These are phyloP conservation scores for Cephalopholis sonnerati DNA, from an alignment of 2,113 vertebrate genomes.

Conservation along the genomic window DNA sequence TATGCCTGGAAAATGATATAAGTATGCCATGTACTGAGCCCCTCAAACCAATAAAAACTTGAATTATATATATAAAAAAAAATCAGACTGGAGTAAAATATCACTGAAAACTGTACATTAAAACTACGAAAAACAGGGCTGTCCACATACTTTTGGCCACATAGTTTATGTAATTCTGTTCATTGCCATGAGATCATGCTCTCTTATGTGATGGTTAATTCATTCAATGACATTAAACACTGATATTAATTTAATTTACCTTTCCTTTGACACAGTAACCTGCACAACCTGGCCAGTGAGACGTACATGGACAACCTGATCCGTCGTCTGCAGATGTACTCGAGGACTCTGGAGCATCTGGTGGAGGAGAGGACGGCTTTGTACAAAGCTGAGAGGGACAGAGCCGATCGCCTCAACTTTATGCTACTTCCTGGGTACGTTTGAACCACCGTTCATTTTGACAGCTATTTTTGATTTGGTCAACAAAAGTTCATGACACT, in stretches of 20 bases:
- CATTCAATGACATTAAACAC: background rate
- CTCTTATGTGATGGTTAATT: background rate
- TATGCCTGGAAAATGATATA: too few relatives aligned
- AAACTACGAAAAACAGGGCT: background rate
- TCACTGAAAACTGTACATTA: background rate
- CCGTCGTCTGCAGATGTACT: constrained; percentile 95
- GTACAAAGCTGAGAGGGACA: constrained; percentile 96
- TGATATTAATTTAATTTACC: background rate
- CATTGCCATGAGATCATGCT: background rate
- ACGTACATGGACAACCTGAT: constrained; percentile 99
- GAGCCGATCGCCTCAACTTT: constrained; percentile 95
- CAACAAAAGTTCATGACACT: too few relatives aligned
- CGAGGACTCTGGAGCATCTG: constrained; percentile 93
- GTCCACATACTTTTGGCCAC: background rate
- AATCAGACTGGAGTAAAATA: too few relatives aligned
- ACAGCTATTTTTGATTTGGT: too few relatives aligned
- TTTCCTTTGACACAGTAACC: constrained; percentile 83
- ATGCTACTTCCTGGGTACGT: constrained; percentile 94
- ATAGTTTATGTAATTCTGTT: background rate
- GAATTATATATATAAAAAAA: too few relatives aligned
- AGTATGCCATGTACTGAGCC: too few relatives aligned
- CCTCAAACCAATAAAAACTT: too few relatives aligned
- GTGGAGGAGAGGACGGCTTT: constrained; percentile 95
- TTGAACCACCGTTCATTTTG: too few relatives aligned
- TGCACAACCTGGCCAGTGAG: constrained; percentile 92